phyloP scores from a whole-genome alignment of 2,888 invertebrate species.

The Hirtodrosophila histrioides region DNA sequence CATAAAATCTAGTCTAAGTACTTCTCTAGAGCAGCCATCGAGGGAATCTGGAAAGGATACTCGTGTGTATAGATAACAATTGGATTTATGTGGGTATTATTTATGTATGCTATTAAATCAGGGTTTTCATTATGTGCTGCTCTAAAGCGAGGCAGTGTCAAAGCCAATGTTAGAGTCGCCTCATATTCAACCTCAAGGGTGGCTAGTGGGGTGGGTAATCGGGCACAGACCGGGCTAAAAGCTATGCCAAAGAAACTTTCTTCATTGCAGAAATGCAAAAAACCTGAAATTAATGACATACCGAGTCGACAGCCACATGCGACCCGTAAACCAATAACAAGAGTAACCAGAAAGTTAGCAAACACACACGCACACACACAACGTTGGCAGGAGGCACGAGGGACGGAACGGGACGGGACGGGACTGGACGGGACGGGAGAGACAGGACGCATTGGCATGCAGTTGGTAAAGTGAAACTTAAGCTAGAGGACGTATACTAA shows the following conservation, averaged over 20 bases:
- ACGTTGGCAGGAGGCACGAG: background rate
- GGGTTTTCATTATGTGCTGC: constrained; percentile 5
- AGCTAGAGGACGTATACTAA: constrained; percentile 43
- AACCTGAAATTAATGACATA: constrained; percentile 63
- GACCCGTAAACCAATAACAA: constrained; percentile 69
- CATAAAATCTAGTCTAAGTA: no score
- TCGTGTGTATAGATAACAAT: constrained; percentile 2
- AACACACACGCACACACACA: constrained; percentile 37
- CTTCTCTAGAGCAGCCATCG: no score
- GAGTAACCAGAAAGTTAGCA: constrained; percentile 63
- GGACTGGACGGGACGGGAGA: background rate
- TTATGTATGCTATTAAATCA: background rate
- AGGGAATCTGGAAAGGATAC: no score
- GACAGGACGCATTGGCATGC: constrained; percentile 55
- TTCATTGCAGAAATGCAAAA: constrained; percentile 29
- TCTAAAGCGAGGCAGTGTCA: background rate
- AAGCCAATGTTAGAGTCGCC: background rate
- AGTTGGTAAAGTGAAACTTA: constrained; percentile 73
- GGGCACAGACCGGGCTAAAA: constrained; percentile 5
- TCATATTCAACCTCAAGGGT: background rate
- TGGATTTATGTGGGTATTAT: background rate
- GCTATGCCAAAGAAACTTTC: constrained; percentile 12
- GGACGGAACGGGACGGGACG: no score
- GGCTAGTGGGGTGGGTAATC: background rate
- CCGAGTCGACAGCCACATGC: constrained; percentile 41